Conservation (phyloP, 1,140 invertebrate genomes). For the Macrobrachium nipponense region DNA sequence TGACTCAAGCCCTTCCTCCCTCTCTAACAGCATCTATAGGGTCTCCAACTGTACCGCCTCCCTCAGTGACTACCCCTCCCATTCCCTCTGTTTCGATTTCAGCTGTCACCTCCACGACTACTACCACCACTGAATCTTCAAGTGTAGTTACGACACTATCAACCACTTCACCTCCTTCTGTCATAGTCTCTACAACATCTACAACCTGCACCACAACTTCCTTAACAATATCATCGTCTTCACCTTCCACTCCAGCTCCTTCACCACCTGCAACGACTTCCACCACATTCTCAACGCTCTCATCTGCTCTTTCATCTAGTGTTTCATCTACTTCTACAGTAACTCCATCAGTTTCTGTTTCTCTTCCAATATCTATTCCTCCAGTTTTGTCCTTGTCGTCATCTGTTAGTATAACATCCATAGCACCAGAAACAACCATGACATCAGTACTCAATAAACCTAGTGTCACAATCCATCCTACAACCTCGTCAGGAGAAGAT, state of each 20-base stretch:
- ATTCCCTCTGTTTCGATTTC: conserved; percentile 56
- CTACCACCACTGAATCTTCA: conserved; percentile 33
- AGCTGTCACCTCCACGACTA: conserved; percentile 27
- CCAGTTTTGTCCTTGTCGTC: conserved; percentile 42
- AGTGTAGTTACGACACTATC: conserved; percentile 13
- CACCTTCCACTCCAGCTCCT: neutral
- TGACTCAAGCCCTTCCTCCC: conserved; percentile 24
- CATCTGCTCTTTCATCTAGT: conserved; percentile 8
- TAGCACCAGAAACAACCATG: conserved; percentile 44
- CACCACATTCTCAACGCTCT: conserved; percentile 3
- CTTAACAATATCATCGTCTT: conserved; percentile 8
- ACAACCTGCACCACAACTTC: conserved; percentile 25
- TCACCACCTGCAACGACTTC: conserved; percentile 2
- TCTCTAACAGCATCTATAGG: conserved; percentile 59
- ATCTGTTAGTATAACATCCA: conserved; percentile 56
- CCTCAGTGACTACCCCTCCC: conserved; percentile 42
- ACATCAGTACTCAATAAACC: conserved; percentile 44
- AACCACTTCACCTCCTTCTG: conserved; percentile 30
- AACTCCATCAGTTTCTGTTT: neutral
- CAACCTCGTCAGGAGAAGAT: conserved; percentile 25
- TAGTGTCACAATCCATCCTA: conserved; percentile 55
- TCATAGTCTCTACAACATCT: conserved; percentile 10
- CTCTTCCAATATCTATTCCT: conserved; percentile 45
- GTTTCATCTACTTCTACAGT: neutral
- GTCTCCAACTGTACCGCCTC: conserved; percentile 32